These are phyloP conservation scores for Sinocyclocheilus maitianheensis DNA, from an alignment of 2,113 vertebrate genomes.

Conservation along the genomic window DNA sequence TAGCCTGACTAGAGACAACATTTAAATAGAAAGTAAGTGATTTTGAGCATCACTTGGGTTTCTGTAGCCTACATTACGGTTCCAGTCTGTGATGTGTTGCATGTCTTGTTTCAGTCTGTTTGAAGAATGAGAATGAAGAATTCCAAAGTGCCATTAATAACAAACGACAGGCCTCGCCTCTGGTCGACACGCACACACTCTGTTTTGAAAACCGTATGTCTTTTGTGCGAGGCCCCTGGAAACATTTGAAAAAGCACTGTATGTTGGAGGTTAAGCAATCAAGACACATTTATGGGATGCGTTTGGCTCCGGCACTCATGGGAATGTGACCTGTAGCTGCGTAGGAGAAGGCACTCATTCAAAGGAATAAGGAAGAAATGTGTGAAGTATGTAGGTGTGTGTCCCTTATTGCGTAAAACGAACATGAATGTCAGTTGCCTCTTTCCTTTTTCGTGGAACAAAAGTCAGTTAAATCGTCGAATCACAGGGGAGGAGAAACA, in stretches of 20 bases:
- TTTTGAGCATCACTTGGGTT: neutral
- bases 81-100: constrained; percentile 7
- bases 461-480: neutral
- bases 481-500: neutral
- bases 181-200: neutral
- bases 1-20: neutral
- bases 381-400: constrained; percentile 13
- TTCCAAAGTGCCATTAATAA: constrained; percentile 31
- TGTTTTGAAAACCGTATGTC: neutral
- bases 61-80: constrained; percentile 12
- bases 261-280: constrained; percentile 8
- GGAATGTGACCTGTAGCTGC: constrained; percentile 33
- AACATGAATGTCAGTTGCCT: too few species aligned
- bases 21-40: neutral
- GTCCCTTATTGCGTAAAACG: neutral
- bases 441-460: constrained; percentile 18
- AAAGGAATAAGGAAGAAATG: constrained; percentile 8
- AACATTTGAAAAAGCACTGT: neutral
- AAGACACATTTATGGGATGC: constrained; percentile 17
- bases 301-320: neutral
- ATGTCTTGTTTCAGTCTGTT: constrained; percentile 4
- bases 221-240: neutral
- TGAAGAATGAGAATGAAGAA: neutral
- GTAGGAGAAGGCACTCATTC: neutral
- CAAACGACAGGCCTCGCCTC: neutral